These are phyloP conservation scores for Dorcus hopei DNA, from an alignment of 2,888 invertebrate genomes.

Conservation along the genomic window DNA sequence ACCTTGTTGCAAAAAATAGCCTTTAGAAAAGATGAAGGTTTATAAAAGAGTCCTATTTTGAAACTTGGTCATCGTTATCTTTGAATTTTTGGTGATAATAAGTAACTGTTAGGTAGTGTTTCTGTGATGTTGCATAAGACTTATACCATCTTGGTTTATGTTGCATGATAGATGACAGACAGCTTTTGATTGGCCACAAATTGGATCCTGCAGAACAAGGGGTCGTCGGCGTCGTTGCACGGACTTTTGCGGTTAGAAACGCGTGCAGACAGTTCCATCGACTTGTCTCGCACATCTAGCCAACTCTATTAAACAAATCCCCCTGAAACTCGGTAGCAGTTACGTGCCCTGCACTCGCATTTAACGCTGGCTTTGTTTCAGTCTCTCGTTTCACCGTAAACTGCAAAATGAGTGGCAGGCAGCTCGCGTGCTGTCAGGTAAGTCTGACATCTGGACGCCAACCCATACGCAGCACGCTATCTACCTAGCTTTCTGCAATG, in stretches of 20 bases:
- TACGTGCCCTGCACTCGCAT: background rate
- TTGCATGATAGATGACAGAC: slow-evolving; percentile 41
- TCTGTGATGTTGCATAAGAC: too few species aligned
- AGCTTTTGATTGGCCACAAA: slow-evolving; percentile 42
- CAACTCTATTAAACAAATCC: slow-evolving; percentile 32
- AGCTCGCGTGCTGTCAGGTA: slow-evolving; percentile 27
- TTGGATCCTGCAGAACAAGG: slow-evolving; percentile 36
- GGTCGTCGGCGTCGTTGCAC: slow-evolving; percentile 23
- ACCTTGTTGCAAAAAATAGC: too few species aligned
- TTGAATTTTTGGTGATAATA: too few species aligned
- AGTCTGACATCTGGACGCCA: slow-evolving; percentile 27
- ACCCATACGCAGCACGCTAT: slow-evolving; percentile 18
- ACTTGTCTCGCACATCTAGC: slow-evolving; percentile 27
- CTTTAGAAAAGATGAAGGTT: too few species aligned
- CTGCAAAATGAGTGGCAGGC: slow-evolving; percentile 20
- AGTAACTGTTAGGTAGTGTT: too few species aligned
- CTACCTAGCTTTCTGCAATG: slow-evolving; percentile 17
- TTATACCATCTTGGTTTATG: slow-evolving; percentile 6
- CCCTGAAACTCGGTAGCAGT: slow-evolving; percentile 13
- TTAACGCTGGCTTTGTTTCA: slow-evolving; percentile 6
- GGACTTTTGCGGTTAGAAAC: slow-evolving; percentile 32
- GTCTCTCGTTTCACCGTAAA: slow-evolving; percentile 1
- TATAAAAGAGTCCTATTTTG: too few species aligned
- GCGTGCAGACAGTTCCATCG: slow-evolving; percentile 27
- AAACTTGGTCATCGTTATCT: too few species aligned